Evolutionary conservation across 2,888 invertebrate genomes (phyloP), one percentile per base, ranked within the genome.

Genomic region (Sphinx pinastri): DNA sequence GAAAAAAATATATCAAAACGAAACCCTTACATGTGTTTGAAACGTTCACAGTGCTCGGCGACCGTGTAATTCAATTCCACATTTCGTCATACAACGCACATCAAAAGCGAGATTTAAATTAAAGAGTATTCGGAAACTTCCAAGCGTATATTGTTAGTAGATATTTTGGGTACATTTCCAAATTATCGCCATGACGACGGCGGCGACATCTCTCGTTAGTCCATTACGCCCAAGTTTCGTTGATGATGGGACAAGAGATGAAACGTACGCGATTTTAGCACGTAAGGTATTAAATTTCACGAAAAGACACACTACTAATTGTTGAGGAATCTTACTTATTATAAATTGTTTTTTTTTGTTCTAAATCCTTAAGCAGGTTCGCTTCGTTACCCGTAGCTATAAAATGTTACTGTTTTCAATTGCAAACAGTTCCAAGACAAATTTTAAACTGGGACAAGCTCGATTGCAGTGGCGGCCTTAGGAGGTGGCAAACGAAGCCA

Each of bases 141-240:
- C 47, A 47, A 63, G 57, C 55, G 57, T 68, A 49, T 68, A 68
- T 57, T 67, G 52, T 68, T 51, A 55, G 49, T 47, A 71, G 57
- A 69, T 67, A 73, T 72, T 72, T 72, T 72, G 57, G 69, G 71
- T 73, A 72, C 75, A 74, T 76, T 81, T 75, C 77, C 75, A 81
- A 87, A 88, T 85, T 77, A 85, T 89, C 80, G 76, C 86, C 86
- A 88, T 85, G 84, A 85, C 77, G 82, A 89, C 89, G 87, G 79
- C 77, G 79, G 80, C 82, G 83, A 83, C 87, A 82, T 86, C 87
- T 87, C 79, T 81, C 82, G 83, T 85, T 88, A 88, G 87, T 89
- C 91, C 91, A 91, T 92, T 91, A 89, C 85, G 86, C 85, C 80
- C 83, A 79, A 83, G 77, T 78, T 81, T 79, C 76, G 75, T 68